Evolutionary conservation across 2,888 invertebrate species (phyloP), one percentile per base, ranked within the genome.

Genomic region (Habrosyne pyritoides): DNA sequence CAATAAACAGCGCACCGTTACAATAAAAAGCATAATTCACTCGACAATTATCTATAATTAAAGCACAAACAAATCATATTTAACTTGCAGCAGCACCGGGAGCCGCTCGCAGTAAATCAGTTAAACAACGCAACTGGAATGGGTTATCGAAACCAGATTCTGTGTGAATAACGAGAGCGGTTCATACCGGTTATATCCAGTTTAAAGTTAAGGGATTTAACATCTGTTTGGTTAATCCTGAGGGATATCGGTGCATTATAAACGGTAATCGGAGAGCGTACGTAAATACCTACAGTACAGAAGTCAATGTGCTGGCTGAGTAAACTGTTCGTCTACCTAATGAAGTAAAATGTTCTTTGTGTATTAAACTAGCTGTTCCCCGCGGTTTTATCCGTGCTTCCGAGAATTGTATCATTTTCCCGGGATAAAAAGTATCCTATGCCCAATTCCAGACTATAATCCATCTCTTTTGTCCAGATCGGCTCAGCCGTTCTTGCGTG

Each of bases 121-220:
- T 55, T 57, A 63, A 65, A 57, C 52, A 69, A 68, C 65, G 71
- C 72, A 70, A 57, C 61, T 62, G 64, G 71, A 75, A 73, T 73
- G 75, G 73, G 66, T 75, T 79, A 79, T 79, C 71, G 73, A 67
- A 76, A 75, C 71, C 78, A 79, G 71, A 75, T 76, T 76, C 73
- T 64, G 57, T 60, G 50, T 68, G 71, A 72, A 49, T 69, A 69
- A 70, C 62, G 67, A 56, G 52, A 53, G 49, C 46, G 33, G 55
- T 60, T 57, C 47, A 55, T 33, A 21, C 50, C 49, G 57, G 18
- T 26, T 24, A 56, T 58, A 58, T 56, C 60, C 54, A 33, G 51
- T 47, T 22, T 22, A 33, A 47, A 21, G 14, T 48, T 42, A 18
- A 42, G 42, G 42, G 33, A 33, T 49, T 47, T 51, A 36, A 28